Conservation (phyloP, 2,113 vertebrate species). For the Chitala chitala region DNA sequence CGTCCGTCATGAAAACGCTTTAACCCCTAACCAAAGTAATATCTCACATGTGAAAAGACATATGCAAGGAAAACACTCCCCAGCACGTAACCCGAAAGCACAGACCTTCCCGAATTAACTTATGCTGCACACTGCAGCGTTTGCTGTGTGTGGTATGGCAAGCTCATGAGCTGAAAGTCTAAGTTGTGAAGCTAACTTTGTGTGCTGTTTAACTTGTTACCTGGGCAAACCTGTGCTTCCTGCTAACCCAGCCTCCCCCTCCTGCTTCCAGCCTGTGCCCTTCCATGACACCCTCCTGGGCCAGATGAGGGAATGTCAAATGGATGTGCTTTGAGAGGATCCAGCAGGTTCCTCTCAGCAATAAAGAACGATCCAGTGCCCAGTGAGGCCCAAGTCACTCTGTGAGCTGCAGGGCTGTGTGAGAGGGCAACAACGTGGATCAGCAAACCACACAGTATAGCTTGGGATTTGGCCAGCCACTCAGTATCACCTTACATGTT, state of each 20-base stretch:
- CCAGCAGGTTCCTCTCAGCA: neutral
- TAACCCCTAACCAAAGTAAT: neutral
- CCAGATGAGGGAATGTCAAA: neutral
- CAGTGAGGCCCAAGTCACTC: neutral
- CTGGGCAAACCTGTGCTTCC: neutral
- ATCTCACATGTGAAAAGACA: neutral
- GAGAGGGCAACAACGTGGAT: no score
- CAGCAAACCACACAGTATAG: no score
- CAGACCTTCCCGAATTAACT: neutral
- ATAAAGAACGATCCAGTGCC: neutral
- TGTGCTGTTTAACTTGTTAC: neutral
- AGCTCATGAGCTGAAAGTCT: neutral
- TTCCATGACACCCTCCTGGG: neutral
- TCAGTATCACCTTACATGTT: no score
- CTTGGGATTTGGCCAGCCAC: no score
- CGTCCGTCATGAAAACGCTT: neutral
- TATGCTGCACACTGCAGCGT: neutral
- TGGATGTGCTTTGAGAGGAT: neutral
- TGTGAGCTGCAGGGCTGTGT: no score
- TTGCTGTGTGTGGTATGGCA: neutral
- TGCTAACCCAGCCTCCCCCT: neutral
- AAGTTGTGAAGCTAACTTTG: neutral
- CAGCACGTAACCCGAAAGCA: neutral
- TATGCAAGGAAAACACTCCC: neutral
- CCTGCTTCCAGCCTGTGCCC: no score